phyloP scores from a whole-genome alignment of 2,797 vertebrate genomes.

The Cyprinella venusta region DNA sequence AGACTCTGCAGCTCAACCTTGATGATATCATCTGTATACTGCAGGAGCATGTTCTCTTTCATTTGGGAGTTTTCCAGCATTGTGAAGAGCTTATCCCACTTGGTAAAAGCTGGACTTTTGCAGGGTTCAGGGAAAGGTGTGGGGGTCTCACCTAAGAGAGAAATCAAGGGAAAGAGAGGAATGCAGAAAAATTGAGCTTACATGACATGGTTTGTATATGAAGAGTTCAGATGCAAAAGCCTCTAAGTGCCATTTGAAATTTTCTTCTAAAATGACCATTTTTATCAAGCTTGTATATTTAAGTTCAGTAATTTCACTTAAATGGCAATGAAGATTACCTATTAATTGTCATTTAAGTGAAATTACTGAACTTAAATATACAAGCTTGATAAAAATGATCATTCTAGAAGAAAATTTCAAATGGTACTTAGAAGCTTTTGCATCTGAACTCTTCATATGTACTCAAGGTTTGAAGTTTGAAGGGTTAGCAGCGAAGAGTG shows the following conservation, averaged over 20 bases:
- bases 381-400: too few relatives aligned
- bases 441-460: too few relatives aligned
- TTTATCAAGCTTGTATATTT: too few relatives aligned
- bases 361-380: too few relatives aligned
- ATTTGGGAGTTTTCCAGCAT: slow-evolving; percentile 98
- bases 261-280: too few relatives aligned
- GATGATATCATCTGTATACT: slow-evolving; percentile 84
- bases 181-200: background rate
- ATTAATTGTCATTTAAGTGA: too few relatives aligned
- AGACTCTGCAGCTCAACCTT: slow-evolving; percentile 84
- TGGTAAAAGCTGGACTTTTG: slow-evolving; percentile 70
- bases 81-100: slow-evolving; percentile 96
- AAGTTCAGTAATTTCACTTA: too few relatives aligned
- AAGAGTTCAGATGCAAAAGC: too few relatives aligned
- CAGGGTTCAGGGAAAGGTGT: slow-evolving; percentile 73
- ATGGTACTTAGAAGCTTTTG: too few relatives aligned
- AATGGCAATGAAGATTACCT: too few relatives aligned
- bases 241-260: too few relatives aligned
- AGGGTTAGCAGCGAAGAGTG: background rate
- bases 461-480: background rate
- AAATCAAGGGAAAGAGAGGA: background rate
- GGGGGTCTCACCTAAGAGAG: slow-evolving; percentile 39
- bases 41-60: slow-evolving; percentile 94
- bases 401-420: too few relatives aligned
- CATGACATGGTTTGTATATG: background rate